Base-by-base conservation (phyloP, 2,797 vertebrate genomes). In the Gallinago solitaria region DNA sequence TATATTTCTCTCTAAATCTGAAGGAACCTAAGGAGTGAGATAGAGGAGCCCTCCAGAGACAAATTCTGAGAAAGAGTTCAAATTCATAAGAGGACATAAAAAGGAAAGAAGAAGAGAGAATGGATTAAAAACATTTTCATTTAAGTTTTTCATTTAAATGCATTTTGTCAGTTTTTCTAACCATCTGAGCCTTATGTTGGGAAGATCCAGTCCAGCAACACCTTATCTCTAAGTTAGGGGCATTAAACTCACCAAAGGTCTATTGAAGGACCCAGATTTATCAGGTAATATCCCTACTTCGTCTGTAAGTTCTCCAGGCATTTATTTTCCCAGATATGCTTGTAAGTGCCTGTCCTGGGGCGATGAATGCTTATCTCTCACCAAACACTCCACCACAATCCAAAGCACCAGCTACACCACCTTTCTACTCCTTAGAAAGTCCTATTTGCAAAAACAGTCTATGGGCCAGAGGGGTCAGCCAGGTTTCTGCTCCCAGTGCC, bases 1-100 rank as follows among this genome's bases (percentile, higher is more conserved):
- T 95, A 96, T 93, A 70, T 89, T 94, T 91, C 80, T 89, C 85
- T 89, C 59, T 93, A 87, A 95, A 88, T 91, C 74, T 84, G 51
- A 91, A 91, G 56, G 77, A 88, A 87, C 51, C 91, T 82, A 77
- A 91, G 57, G 64, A 93, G 68, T 35, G 69, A 95, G 80, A 89
- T 33, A 96, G 89, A 90, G 70, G 51, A 94, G 56, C 8, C 74
- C 95, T 84, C 91, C 83, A 94, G 93, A 94, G 96, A 87, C n/a
- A 94, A 93, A 96, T 95, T 93, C 75, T 61, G 53, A 87, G 88
- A 82, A 93, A 84, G 74, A 94, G 54, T 64, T 91, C 56, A 80
- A 85, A 96, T 87, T 95, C 86, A 74, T 94, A 93, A 87, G 53
- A 89, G 68, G 75, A 50, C 48, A 68, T 91, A 79, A 91, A 96